These are phyloP conservation scores for Centruroides sculpturatus DNA, from an alignment of 1,140 invertebrate species.

Conservation along the genomic window DNA sequence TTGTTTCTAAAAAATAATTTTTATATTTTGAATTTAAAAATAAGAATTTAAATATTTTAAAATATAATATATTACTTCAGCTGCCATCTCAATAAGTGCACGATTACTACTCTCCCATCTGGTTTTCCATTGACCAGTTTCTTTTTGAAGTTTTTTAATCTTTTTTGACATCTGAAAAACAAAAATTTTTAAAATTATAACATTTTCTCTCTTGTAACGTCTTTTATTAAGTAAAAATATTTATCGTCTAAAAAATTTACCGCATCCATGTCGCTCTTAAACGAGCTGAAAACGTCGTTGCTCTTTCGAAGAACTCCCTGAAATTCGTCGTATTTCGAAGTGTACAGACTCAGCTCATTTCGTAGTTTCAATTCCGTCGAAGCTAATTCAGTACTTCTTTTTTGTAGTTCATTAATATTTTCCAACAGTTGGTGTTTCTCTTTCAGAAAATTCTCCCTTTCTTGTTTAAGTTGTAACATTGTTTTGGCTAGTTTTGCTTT, in stretches of 20 bases:
- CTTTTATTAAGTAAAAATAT: too few species aligned
- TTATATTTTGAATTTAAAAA: not conserved
- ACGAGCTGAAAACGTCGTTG: slow-evolving; percentile 68
- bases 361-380: slow-evolving; percentile 48
- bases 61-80: slow-evolving; percentile 32
- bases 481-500: slow-evolving; percentile 65
- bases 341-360: slow-evolving; percentile 60
- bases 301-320: slow-evolving; percentile 68
- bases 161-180: slow-evolving; percentile 65
- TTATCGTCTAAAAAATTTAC: slow-evolving; percentile 28
- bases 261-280: slow-evolving; percentile 78
- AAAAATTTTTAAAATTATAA: not conserved
- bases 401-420: slow-evolving; percentile 40
- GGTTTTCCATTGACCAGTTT: slow-evolving; percentile 60
- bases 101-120: slow-evolving; percentile 65
- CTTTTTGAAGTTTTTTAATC: slow-evolving; percentile 69
- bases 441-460: slow-evolving; percentile 46
- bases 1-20: slow-evolving; percentile 40
- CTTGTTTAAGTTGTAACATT: slow-evolving; percentile 44
- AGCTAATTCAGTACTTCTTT: slow-evolving; percentile 47
- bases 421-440: slow-evolving; percentile 41
- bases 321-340: slow-evolving; percentile 84
- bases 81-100: slow-evolving; percentile 56
- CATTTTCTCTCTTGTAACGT: too few species aligned
- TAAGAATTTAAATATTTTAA: too few species aligned